Percentiles rank a stretch among this genome's conserved stretches.
These are phyloP conservation scores for Glaucomys volans DNA, from an alignment of 2,113 vertebrate genomes.

Conservation along the genomic window DNA sequence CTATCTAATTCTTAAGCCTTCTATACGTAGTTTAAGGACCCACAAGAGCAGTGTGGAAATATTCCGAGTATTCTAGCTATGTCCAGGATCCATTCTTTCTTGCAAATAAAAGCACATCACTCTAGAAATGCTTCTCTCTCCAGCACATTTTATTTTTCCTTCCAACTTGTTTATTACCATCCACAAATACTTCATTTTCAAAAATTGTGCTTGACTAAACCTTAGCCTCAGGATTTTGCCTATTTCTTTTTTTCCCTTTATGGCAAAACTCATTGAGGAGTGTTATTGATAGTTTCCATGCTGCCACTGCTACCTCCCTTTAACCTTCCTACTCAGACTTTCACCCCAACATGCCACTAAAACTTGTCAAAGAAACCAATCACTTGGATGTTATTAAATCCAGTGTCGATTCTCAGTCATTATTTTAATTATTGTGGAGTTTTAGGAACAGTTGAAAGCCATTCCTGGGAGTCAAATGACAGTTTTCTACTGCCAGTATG, in stretches of 20 bases:
- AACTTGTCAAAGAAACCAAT: not conserved
- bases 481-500: not conserved
- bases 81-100: not conserved
- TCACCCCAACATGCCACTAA: not conserved
- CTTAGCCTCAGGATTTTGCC: not conserved
- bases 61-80: not conserved
- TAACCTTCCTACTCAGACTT: not conserved
- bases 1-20: not conserved
- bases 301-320: not conserved
- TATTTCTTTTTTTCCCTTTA: not conserved
- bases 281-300: not conserved
- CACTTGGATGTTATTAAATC: not conserved
- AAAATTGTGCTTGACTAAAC: not conserved
- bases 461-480: not conserved
- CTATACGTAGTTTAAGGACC: not conserved
- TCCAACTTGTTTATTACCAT: not conserved
- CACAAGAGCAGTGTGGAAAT: not conserved
- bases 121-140: not conserved
- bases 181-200: not conserved
- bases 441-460: not conserved
- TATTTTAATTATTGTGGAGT: constrained; percentile 7
- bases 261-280: not conserved
- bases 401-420: not conserved
- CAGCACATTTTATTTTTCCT: not conserved
- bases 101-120: not conserved